Evolutionary conservation across 1,140 invertebrate species (phyloP).

Genomic region (Dufourea novaeangliae): DNA sequence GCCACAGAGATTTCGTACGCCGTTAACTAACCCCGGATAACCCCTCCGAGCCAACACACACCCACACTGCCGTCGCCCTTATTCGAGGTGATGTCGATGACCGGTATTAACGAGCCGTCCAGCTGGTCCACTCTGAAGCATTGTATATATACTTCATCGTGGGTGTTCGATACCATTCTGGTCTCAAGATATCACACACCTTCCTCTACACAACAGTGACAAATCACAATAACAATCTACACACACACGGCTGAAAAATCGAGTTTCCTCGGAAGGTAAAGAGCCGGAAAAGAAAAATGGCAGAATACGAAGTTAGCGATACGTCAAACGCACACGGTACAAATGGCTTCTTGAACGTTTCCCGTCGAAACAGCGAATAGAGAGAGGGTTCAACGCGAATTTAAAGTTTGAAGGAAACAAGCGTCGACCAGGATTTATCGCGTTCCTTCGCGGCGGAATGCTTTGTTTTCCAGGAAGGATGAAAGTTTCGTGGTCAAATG

Average conservation of each 20-base stretch:
- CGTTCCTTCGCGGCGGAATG: background rate
- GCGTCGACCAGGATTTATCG: constrained; percentile 19
- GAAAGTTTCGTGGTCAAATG: constrained; percentile 19
- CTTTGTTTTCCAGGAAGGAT: background rate
- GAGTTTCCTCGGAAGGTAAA: background rate
- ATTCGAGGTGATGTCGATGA: background rate
- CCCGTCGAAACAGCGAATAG: background rate
- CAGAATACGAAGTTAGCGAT: background rate
- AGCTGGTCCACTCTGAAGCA: background rate
- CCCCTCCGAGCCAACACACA: too few relatives aligned
- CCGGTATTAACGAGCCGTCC: background rate
- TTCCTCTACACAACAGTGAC: background rate
- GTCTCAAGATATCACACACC: background rate
- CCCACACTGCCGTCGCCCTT: background rate
- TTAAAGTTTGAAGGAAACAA: constrained; percentile 3
- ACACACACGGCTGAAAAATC: too few relatives aligned
- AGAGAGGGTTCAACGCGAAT: background rate
- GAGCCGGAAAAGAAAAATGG: background rate
- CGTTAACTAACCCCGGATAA: background rate
- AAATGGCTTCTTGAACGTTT: background rate
- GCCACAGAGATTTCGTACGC: background rate
- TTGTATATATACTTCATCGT: constrained; percentile 2
- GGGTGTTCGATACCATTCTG: background rate
- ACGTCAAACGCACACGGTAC: constrained; percentile 14
- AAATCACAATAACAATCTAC: background rate